Conservation (phyloP, 2,888 invertebrate species). For the Amblyteles armatorius region DNA sequence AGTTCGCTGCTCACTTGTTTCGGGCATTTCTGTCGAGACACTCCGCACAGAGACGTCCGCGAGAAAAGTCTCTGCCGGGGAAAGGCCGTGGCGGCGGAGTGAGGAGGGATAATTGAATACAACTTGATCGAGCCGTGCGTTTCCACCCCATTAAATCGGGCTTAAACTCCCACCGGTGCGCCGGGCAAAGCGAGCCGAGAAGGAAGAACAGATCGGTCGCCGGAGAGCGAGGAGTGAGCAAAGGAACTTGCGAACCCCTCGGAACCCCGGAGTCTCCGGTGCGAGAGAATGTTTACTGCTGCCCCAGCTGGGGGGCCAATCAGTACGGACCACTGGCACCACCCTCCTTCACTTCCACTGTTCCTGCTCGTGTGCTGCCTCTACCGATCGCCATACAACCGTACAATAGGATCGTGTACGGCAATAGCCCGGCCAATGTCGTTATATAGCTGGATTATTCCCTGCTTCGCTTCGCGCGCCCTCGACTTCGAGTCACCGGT, state of each 20-base stretch:
- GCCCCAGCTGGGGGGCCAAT: slow-evolving; percentile 83
- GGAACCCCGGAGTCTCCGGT: slow-evolving; percentile 65
- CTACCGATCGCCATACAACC: slow-evolving; percentile 70
- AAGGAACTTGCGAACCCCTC: slow-evolving; percentile 60
- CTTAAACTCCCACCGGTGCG: slow-evolving; percentile 78
- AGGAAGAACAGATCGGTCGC: slow-evolving; percentile 43
- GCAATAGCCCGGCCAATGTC: slow-evolving; percentile 78
- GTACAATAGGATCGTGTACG: slow-evolving; percentile 79
- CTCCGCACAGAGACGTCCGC: slow-evolving; percentile 43
- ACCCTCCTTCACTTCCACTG: slow-evolving; percentile 55
- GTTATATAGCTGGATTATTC: slow-evolving; percentile 81
- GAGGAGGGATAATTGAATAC: slow-evolving; percentile 84
- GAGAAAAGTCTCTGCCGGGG: slow-evolving; percentile 6
- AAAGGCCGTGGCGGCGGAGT: slow-evolving; percentile 58
- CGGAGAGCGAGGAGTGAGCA: slow-evolving; percentile 50
- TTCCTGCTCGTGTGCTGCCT: slow-evolving; percentile 54
- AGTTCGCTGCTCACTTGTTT: slow-evolving; percentile 38
- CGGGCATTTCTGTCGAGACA: slow-evolving; percentile 46
- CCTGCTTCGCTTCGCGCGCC: slow-evolving; percentile 56
- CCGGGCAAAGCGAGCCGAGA: slow-evolving; percentile 62
- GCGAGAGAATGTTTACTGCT: slow-evolving; percentile 83
- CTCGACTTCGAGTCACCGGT: slow-evolving; percentile 61
- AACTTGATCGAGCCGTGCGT: slow-evolving; percentile 84
- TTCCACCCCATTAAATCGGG: slow-evolving; percentile 84
- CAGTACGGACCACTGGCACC: slow-evolving; percentile 76